Evolutionary conservation across 1,140 invertebrate species (phyloP).

Genomic region (Drosophila parabipectinata): DNA sequence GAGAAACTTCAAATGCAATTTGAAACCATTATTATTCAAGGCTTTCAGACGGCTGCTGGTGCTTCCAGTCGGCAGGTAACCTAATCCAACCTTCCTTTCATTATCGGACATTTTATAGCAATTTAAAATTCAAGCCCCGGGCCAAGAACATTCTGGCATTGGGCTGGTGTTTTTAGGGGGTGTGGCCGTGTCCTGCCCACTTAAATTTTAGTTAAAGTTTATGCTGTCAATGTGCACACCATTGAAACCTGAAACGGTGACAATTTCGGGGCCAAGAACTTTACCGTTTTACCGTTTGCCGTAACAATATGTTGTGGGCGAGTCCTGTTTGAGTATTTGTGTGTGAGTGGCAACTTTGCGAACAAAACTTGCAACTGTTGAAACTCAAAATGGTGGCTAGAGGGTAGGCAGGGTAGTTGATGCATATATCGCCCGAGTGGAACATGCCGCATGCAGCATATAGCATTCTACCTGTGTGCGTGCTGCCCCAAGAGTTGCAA

Average conservation of each 20-base stretch:
- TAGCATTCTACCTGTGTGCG: conserved; percentile 36
- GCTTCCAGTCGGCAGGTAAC: conserved; percentile 2
- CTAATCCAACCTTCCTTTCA: conserved; percentile 25
- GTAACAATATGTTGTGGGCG: conserved; percentile 74
- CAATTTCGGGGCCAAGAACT: conserved; percentile 72
- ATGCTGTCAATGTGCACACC: conserved; percentile 70
- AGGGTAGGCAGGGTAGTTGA: too few species aligned
- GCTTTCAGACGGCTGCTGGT: not conserved
- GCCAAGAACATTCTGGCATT: conserved; percentile 2
- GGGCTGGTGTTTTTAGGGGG: not conserved
- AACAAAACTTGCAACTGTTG: conserved; percentile 50
- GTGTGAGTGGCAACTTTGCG: conserved; percentile 32
- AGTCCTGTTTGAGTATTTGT: conserved; percentile 9
- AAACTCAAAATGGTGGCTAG: too few species aligned
- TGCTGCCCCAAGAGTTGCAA: conserved; percentile 58
- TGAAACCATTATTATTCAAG: conserved; percentile 37
- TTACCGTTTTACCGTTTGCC: conserved; percentile 52
- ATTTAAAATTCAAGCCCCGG: conserved; percentile 49
- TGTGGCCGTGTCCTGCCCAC: conserved; percentile 9
- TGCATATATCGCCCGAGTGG: not conserved
- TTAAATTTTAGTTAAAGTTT: conserved; percentile 70
- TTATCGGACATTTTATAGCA: conserved; percentile 44
- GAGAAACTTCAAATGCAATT: conserved; percentile 27
- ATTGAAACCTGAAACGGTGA: conserved; percentile 73
- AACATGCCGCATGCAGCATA: conserved; percentile 9